A percentile compares a stretch with the other conserved stretches of the same genome.
Evolutionary conservation across 1,140 invertebrate species (phyloP).

Genomic region (Bombus polaris): DNA sequence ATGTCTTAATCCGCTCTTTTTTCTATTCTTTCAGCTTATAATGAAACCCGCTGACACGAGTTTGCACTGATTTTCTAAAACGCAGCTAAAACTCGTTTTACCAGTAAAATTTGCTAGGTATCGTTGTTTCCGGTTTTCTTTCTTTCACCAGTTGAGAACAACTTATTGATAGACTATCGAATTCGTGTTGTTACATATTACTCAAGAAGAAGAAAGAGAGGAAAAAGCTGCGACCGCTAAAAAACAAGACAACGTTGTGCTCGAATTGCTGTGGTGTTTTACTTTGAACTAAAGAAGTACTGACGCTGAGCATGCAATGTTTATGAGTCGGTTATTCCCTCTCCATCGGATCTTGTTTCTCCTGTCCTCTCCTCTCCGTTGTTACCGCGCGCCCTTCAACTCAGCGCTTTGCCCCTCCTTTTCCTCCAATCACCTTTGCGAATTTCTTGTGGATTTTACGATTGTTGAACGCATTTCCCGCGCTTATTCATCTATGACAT

Average conservation of each 20-base stretch:
- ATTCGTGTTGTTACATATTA: neutral
- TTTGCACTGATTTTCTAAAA: neutral
- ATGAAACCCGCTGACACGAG: neutral
- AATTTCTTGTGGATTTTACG: conserved; percentile 25
- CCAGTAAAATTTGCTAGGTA: neutral
- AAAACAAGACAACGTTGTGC: neutral
- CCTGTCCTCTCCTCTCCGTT: conserved; percentile 9
- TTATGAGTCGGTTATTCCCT: conserved; percentile 62
- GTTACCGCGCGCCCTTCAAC: neutral
- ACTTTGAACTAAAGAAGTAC: conserved; percentile 64
- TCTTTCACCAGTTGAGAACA: neutral
- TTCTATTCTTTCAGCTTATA: neutral
- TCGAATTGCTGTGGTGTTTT: conserved; percentile 50
- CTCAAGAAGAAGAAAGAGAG: neutral
- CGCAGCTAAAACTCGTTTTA: neutral
- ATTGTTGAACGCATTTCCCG: conserved; percentile 28
- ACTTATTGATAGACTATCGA: neutral
- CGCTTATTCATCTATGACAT: neutral
- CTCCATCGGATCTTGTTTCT: conserved; percentile 32
- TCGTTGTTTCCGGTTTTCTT: neutral
- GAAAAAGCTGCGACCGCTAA: too few species aligned
- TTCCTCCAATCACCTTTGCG: conserved; percentile 53
- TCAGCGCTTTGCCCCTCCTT: conserved; percentile 16
- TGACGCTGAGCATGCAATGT: conserved; percentile 61
- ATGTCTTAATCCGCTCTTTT: neutral